Evolutionary conservation across 1,140 invertebrate species (phyloP).

Genomic region (Heterodera schachtii): DNA sequence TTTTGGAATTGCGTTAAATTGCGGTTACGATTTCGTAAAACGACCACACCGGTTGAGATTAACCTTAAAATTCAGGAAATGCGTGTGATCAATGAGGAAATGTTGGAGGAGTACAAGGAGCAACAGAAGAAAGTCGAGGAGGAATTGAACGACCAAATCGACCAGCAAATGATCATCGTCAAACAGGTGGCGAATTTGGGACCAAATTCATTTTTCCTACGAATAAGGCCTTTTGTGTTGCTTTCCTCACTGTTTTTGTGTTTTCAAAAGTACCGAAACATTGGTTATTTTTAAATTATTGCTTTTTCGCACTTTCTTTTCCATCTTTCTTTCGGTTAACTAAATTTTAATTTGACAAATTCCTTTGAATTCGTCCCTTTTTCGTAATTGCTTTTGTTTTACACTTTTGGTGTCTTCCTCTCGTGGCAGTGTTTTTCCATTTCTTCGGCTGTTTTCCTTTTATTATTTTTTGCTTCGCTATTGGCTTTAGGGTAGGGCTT

Average conservation of each 20-base stretch:
- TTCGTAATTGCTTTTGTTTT: no score
- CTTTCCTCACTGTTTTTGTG: neutral
- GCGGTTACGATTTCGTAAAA: no score
- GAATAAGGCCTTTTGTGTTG: neutral
- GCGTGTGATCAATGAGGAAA: neutral
- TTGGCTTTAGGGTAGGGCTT: conserved; percentile 4
- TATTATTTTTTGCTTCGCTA: neutral
- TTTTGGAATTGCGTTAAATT: no score
- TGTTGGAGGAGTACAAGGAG: conserved; percentile 14
- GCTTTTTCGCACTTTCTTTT: no score
- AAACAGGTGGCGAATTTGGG: neutral
- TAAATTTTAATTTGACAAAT: no score
- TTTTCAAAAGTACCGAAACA: neutral
- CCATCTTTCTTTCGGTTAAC: no score
- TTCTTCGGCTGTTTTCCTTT: no score
- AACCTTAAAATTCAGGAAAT: neutral
- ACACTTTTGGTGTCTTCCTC: no score
- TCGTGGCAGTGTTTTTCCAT: no score
- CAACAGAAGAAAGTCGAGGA: conserved; percentile 1
- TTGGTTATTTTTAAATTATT: no score
- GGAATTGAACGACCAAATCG: conserved; percentile 2
- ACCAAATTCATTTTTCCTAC: neutral
- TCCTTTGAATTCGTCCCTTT: no score
- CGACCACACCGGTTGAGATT: no score
- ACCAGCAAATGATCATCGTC: neutral